Percentiles rank a stretch among this genome's conserved stretches.
These are phyloP conservation scores for Mormyrops boulengeri DNA, from an alignment of 2,797 vertebrate species.

Conservation along the genomic window DNA sequence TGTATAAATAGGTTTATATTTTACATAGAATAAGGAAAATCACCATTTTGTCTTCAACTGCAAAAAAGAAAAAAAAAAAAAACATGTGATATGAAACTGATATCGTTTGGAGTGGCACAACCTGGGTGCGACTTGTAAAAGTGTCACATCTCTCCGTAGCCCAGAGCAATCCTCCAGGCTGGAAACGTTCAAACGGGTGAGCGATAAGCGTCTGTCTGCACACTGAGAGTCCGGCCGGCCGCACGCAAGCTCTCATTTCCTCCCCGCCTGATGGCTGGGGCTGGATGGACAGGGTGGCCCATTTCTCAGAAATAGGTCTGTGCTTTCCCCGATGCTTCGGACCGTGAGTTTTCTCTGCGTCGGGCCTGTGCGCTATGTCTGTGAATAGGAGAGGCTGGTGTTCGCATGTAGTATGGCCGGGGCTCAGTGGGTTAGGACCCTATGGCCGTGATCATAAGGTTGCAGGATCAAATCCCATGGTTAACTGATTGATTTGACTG, in stretches of 20 bases:
- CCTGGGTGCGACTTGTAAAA: neutral
- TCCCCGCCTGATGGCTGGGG: neutral
- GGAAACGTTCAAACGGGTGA: neutral
- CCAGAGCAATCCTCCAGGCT: neutral
- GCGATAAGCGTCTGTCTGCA: neutral
- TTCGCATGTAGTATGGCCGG: neutral
- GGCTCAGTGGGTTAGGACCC: neutral
- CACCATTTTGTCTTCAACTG: neutral
- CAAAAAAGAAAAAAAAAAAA: neutral
- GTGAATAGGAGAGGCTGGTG: neutral
- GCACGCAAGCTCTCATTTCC: neutral
- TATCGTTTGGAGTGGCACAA: neutral
- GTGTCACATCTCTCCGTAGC: neutral
- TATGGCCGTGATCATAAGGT: neutral
- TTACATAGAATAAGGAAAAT: neutral
- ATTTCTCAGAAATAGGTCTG: neutral
- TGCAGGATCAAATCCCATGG: neutral
- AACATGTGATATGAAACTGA: neutral
- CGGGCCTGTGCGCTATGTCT: neutral
- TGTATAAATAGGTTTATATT: neutral
- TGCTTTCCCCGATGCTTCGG: neutral
- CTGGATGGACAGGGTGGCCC: neutral
- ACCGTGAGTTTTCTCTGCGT: neutral
- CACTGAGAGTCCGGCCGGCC: neutral
- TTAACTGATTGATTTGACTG: neutral